Evolutionary conservation across 2,113 vertebrate species (phyloP), one percentile per base, ranked within the genome.

Genomic region (Tetraodon nigroviridis): DNA sequence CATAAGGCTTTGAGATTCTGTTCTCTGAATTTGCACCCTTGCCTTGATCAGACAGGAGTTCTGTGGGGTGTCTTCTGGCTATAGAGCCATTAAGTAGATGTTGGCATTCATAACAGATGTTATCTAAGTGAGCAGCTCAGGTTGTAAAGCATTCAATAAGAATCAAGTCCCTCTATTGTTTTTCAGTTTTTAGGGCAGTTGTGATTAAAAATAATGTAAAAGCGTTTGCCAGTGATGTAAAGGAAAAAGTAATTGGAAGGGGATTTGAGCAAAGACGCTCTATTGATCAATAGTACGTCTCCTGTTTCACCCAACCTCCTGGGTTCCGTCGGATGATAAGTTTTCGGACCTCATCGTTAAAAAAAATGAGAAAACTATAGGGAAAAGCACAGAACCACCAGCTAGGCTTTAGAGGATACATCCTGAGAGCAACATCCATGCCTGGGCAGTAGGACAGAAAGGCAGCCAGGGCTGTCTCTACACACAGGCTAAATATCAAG

Each of bases 301-400:
- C 92, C 82, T 50, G 92, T 66, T 93, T 92, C 88, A 93, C 91
- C 92, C 92, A 93, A 80, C 92, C 94, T 88, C 94, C 94, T 7
- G 94, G 94, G 89, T 94, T 94, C 73, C 93, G 89, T 78, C 93
- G 94, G 60, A 96, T 69, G 78, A 95, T 92, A 66, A 95, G 92
- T 86, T 95, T 96, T 82, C 94, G 92, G 53, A 94, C 85, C 77
- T 96, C 94, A 59, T 96, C 94, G 15, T 96, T 95, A 84, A 96
- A 86, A 78, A 96, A 96, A 90, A 96, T 95, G 89, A 96, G 92
- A 85, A 96, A 94, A 82, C 94, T 96, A 84, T 96, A 96, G 3
- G 94, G 94, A 85, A 96, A 94, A 60, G 94, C 94, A 86, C 94
- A 96, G 83, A 96, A 95, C 94, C 94, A 96, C 94, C 94, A 96